A percentile compares a stretch with the other conserved stretches of the same genome.
phyloP scores from a whole-genome alignment of 2,797 vertebrate species.

The Coreius guichenoti region DNA sequence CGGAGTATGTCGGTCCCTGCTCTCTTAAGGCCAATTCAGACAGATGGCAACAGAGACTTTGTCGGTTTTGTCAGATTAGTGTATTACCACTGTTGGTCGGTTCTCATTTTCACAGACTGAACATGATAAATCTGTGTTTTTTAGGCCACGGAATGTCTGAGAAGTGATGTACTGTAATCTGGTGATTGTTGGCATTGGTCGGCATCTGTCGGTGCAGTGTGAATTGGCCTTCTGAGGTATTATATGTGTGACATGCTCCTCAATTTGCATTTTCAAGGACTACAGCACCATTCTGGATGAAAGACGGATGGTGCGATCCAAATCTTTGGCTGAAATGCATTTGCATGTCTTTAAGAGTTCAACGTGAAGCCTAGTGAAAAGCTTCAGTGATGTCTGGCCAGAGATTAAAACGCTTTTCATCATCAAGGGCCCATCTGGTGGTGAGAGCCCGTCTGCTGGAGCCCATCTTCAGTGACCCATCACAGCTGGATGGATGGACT shows the following conservation, averaged over 20 bases:
- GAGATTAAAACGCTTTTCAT: constrained; percentile 90
- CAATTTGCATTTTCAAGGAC: constrained; percentile 30
- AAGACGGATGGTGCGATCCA: constrained; percentile 17
- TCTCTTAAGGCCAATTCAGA: background rate
- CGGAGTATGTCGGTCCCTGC: background rate
- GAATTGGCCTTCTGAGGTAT: background rate
- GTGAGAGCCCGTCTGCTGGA: constrained; percentile 65
- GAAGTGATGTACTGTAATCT: background rate
- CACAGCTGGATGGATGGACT: constrained; percentile 10
- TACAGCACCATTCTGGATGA: constrained; percentile 27
- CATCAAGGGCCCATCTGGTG: constrained; percentile 88
- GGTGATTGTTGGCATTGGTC: background rate
- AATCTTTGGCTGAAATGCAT: constrained; percentile 87
- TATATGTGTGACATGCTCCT: constrained; percentile 3
- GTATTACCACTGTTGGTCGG: no score
- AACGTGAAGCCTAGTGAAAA: constrained; percentile 73
- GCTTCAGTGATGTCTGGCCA: constrained; percentile 81
- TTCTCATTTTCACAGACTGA: background rate
- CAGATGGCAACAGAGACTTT: background rate
- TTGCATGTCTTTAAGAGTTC: constrained; percentile 85
- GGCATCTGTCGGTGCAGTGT: no score
- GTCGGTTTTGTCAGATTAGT: background rate
- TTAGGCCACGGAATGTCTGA: background rate
- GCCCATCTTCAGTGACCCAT: constrained; percentile 23
- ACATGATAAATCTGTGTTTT: background rate